Evolutionary conservation across 2,113 vertebrate genomes (phyloP).

Genomic region (Ceuthmochares aereus): DNA sequence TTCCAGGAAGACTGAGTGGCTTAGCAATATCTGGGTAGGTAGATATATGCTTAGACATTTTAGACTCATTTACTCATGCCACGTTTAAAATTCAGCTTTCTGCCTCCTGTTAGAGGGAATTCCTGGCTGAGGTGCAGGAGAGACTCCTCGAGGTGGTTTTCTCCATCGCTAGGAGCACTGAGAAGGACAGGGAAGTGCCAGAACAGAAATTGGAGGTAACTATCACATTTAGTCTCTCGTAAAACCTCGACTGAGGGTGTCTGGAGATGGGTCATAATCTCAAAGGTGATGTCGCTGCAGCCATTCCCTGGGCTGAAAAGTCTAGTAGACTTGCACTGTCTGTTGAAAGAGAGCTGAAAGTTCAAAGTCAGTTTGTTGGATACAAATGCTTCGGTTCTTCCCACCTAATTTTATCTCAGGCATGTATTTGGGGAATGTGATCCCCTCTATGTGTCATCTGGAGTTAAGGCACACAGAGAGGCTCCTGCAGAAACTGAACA

Average conservation of each 20-base stretch:
- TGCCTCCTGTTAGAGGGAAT: neutral
- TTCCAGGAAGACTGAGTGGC: slow-evolving; percentile 21
- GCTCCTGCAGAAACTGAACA: fast-evolving
- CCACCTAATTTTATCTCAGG: neutral
- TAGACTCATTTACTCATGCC: neutral
- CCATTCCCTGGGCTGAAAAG: neutral
- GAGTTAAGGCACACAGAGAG: neutral
- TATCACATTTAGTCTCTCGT: neutral
- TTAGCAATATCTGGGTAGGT: neutral
- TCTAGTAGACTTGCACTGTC: neutral
- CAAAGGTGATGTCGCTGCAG: neutral
- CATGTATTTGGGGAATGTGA: neutral
- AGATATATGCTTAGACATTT: neutral
- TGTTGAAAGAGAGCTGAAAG: neutral
- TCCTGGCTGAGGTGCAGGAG: neutral
- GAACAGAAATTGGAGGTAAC: neutral
- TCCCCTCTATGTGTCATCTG: neutral
- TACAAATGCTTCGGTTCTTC: neutral
- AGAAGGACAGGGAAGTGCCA: neutral
- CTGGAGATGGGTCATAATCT: neutral
- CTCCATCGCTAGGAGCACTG: neutral
- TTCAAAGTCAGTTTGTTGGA: neutral
- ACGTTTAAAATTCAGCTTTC: neutral
- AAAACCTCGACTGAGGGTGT: neutral
- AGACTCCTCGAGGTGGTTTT: neutral